These are phyloP conservation scores for Acanthosoma haemorrhoidale DNA, from an alignment of 2,888 invertebrate species.

Conservation along the genomic window DNA sequence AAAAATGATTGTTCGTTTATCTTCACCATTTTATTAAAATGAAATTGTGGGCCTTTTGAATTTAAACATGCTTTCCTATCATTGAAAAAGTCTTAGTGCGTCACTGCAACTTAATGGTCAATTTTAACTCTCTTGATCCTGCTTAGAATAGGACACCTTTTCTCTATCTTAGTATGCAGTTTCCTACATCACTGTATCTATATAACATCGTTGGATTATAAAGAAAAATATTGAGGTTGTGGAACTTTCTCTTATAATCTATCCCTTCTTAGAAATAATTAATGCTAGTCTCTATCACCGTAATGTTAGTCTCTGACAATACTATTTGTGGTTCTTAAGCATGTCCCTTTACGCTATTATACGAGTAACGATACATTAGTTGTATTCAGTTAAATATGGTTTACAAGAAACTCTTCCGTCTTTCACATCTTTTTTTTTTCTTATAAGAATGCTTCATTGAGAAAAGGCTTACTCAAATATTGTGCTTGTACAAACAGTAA, in stretches of 20 bases:
- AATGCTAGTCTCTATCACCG: conserved; percentile 1
- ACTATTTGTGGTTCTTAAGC: conserved; percentile 12
- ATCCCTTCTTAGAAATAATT: not conserved
- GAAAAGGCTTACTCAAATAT: too few relatives aligned
- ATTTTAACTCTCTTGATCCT: not conserved
- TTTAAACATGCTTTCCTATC: conserved; percentile 14
- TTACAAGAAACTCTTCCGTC: not conserved
- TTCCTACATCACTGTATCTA: not conserved
- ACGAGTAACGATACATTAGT: not conserved
- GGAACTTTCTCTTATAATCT: not conserved
- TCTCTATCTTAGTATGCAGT: not conserved
- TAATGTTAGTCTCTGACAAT: conserved; percentile 21
- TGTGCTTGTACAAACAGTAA: too few relatives aligned
- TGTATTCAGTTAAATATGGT: not conserved
- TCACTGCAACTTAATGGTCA: not conserved
- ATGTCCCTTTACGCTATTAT: not conserved
- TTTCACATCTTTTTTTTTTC: not conserved
- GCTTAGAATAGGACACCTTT: not conserved
- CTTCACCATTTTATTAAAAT: conserved; percentile 2
- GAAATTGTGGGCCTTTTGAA: conserved; percentile 16
- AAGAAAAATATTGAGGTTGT: too few relatives aligned
- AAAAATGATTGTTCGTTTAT: conserved; percentile 20
- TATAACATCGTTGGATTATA: not conserved
- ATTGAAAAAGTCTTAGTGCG: not conserved
- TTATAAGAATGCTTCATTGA: too few relatives aligned